Base-by-base conservation (phyloP, 1,140 invertebrate genomes). In the Maniola jurtina region DNA sequence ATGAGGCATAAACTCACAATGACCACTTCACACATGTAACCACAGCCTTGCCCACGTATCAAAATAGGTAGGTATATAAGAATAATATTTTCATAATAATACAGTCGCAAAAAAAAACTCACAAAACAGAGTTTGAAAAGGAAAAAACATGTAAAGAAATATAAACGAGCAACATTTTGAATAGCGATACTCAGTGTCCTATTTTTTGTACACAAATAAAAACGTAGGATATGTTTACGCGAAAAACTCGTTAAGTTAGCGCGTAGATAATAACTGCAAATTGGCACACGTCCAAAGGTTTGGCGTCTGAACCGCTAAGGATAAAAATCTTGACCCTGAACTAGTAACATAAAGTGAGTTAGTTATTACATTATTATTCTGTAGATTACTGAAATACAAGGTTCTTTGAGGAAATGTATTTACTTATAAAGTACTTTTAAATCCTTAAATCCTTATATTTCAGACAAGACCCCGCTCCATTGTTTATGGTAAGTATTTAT, bases 261-360 rank as follows among this genome's bases (percentile, higher is more conserved):
- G 40, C 25, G 34, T 55, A 63, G 40, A 67, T 52, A 70, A 59
- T 54, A 62, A 65, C 54, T 14, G 40, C 61, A 65, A 72, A 71
- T 80, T 84, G 80, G 80, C 76, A 60, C 56, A 58, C 55, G 40
- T 72, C 80, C 77, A 82, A 82, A 76, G 73, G 79, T 69, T 71
- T 72, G 71, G 72, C 68, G 50, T 60, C 16, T 61, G 59, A 64
- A 66, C 47, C 59, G 58, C 66, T 68, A 64, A 64, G 64, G 69
- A 69, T 64, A 64, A 35, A 25, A 62, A 52, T 67, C 61, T 68
- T 62, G 36, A 62, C 70, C 70, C 72, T 75, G 72, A 75, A 75
- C 64, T 71, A 66, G 13, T 48, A 34, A 35, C 38, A 54, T 69
- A 60, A 64, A 38, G 54, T 52, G 62, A 57, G 36, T 56, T 57